phyloP scores from a whole-genome alignment of 2,113 vertebrate genomes.

The Gyps fulvus region DNA sequence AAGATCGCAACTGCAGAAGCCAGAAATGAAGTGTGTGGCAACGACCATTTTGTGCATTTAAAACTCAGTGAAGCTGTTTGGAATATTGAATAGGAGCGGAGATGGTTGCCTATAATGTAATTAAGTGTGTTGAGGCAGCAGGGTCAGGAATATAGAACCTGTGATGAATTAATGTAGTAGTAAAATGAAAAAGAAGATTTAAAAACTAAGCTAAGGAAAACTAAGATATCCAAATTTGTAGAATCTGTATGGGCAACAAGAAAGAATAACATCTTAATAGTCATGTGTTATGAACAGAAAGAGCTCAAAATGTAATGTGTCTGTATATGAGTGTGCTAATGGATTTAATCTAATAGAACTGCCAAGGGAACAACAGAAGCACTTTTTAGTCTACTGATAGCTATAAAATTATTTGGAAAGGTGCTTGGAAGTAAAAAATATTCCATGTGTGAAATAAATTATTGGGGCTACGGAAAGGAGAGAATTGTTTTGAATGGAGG shows the following conservation, averaged over 20 bases:
- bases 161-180: not conserved
- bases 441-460: not conserved
- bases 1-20: not conserved
- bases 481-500: not conserved
- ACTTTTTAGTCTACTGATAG: not conserved
- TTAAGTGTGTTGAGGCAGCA: not conserved
- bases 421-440: not conserved
- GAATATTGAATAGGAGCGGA: not conserved
- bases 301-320: not conserved
- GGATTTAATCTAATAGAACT: not conserved
- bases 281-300: not conserved
- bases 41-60: slow-evolving; percentile 52
- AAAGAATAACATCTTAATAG: not conserved
- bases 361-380: not conserved
- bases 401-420: not conserved
- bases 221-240: not conserved
- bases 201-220: not conserved
- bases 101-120: not conserved
- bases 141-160: not conserved
- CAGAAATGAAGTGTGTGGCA: slow-evolving; percentile 34
- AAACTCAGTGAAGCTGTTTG: not conserved
- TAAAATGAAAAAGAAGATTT: not conserved
- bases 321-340: not conserved
- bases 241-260: not conserved
- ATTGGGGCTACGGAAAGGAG: not conserved